Percentiles rank a stretch among this genome's conserved stretches.
Evolutionary conservation across 2,888 invertebrate species (phyloP).

Genomic region (Drosophila bunnanda): DNA sequence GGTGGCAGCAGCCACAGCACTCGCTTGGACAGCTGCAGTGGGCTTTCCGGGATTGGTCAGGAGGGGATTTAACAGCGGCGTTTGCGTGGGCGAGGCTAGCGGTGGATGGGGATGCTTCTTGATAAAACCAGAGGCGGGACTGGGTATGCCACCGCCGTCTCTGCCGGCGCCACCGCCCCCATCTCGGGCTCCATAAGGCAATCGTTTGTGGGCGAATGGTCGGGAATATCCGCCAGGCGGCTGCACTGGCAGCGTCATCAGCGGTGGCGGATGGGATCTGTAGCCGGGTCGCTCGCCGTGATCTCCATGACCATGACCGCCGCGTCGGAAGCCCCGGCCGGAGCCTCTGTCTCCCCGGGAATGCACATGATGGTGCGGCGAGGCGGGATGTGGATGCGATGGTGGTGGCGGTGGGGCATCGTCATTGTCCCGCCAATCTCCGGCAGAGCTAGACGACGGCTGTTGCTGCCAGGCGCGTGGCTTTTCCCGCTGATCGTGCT

Average conservation of each 20-base stretch:
- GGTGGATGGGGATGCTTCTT: constrained; percentile 74
- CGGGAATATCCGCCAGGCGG: constrained; percentile 78
- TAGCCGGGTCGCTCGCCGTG: constrained; percentile 66
- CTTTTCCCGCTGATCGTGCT: constrained; percentile 77
- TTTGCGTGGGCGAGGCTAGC: constrained; percentile 28
- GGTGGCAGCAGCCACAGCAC: constrained; percentile 82
- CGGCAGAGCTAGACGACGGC: constrained; percentile 28
- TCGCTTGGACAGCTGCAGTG: constrained; percentile 80
- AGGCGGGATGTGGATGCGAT: constrained; percentile 41
- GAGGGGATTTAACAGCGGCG: constrained; percentile 10
- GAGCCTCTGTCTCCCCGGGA: constrained; percentile 76
- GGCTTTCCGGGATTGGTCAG: constrained; percentile 28
- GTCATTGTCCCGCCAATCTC: constrained; percentile 79
- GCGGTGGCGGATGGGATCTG: constrained; percentile 80
- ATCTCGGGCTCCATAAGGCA: constrained; percentile 79
- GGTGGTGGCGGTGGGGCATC: constrained; percentile 21
- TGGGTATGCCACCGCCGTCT: constrained; percentile 59
- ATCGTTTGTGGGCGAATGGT: constrained; percentile 82
- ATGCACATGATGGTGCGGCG: constrained; percentile 77
- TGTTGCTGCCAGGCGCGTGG: constrained; percentile 71
- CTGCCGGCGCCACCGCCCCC: constrained; percentile 61
- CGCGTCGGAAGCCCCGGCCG: constrained; percentile 70
- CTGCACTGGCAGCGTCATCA: constrained; percentile 82
- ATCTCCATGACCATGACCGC: constrained; percentile 71
- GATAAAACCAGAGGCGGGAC: constrained; percentile 61